Evolutionary conservation across 2,797 vertebrate species (phyloP).

Genomic region (Gymnoscopelus braueri): DNA sequence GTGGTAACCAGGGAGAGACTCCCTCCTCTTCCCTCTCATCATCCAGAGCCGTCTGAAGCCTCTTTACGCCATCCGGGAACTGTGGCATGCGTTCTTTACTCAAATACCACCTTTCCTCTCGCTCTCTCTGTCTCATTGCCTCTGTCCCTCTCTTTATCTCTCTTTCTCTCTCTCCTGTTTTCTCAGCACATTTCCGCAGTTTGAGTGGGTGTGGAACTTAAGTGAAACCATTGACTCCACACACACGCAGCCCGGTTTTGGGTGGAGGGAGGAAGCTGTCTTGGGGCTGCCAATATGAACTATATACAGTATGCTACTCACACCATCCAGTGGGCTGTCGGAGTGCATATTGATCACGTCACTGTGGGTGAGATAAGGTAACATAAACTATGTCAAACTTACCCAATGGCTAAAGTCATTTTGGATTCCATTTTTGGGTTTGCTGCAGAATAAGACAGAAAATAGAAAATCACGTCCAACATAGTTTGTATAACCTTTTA

Average conservation of each 20-base stretch:
- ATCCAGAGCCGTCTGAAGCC: slow-evolving; percentile 10
- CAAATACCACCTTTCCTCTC: background rate
- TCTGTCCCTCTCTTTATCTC: background rate
- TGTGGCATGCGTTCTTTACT: slow-evolving; percentile 5
- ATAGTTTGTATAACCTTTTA: no score
- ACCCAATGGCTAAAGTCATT: no score
- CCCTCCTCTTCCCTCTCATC: slow-evolving; percentile 28
- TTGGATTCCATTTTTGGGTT: no score
- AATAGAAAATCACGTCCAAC: no score
- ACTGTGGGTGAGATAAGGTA: no score
- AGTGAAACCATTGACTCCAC: slow-evolving; percentile 27
- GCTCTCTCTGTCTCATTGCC: background rate
- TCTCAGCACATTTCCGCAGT: slow-evolving; percentile 22
- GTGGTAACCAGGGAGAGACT: slow-evolving; percentile 42
- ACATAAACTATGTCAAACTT: no score
- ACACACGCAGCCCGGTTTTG: slow-evolving; percentile 24
- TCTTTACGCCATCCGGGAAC: slow-evolving; percentile 12
- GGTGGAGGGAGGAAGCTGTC: slow-evolving; percentile 35
- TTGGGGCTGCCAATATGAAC: slow-evolving; percentile 9
- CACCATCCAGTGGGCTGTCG: slow-evolving; percentile 10
- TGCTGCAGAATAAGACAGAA: no score
- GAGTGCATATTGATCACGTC: background rate
- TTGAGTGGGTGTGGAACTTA: slow-evolving; percentile 43
- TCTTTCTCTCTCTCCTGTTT: background rate
- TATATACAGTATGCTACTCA: background rate